Evolutionary conservation across 2,113 vertebrate species (phyloP).

Genomic region (Orycteropus afer): DNA sequence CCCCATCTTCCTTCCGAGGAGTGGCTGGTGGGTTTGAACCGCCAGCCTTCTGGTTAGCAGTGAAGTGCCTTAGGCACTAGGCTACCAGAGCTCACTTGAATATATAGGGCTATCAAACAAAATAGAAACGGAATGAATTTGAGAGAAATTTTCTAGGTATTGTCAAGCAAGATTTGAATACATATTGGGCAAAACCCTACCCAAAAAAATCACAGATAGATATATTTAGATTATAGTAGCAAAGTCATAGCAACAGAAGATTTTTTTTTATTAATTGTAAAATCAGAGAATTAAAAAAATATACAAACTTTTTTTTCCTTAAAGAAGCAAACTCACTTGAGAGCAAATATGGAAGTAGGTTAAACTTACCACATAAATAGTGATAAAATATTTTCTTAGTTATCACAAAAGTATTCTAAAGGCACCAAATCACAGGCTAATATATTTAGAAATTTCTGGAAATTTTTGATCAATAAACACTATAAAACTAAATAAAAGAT

Average conservation of each 20-base stretch:
- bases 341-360: neutral
- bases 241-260: neutral
- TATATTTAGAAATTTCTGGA: neutral
- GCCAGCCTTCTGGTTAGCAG: too few species aligned
- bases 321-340: conserved; percentile 3
- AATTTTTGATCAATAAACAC: conserved; percentile 18
- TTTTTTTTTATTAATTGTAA: conserved; percentile 6
- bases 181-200: neutral
- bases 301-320: neutral
- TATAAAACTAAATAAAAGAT: neutral
- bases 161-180: neutral
- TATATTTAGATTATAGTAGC: neutral
- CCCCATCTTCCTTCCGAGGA: too few species aligned
- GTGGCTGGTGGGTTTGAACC: too few species aligned
- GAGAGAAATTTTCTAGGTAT: neutral
- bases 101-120: neutral
- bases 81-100: too few species aligned
- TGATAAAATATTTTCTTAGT: conserved; percentile 1
- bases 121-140: neutral
- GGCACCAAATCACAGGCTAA: neutral
- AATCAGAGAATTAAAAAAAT: neutral
- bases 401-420: neutral
- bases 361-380: neutral
- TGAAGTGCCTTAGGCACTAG: too few species aligned
- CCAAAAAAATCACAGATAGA: neutral